phyloP scores from a whole-genome alignment of 2,888 invertebrate species.

The Piscicola geometra region DNA sequence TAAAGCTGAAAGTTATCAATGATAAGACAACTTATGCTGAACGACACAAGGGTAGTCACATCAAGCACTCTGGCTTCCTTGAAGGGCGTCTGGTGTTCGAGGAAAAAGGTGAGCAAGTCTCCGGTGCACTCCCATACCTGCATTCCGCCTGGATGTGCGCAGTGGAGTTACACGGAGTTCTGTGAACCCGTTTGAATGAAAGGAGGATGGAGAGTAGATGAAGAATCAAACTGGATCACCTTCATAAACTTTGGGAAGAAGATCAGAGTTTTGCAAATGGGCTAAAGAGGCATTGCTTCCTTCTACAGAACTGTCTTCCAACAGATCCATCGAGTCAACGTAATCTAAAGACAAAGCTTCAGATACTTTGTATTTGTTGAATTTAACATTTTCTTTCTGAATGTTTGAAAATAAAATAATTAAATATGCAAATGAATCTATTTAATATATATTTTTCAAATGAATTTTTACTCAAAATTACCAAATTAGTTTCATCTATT shows the following conservation, averaged over 20 bases:
- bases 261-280: background rate
- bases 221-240: too few relatives aligned
- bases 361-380: background rate
- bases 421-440: background rate
- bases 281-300: background rate
- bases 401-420: too few relatives aligned
- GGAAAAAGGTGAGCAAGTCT: constrained; percentile 11
- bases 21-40: too few relatives aligned
- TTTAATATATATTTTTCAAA: background rate
- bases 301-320: background rate
- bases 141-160: constrained; percentile 23
- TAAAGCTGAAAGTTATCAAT: too few relatives aligned
- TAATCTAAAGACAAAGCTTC: background rate
- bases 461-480: background rate
- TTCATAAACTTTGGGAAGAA: background rate
- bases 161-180: too few relatives aligned
- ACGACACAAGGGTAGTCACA: background rate
- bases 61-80: constrained; percentile 13
- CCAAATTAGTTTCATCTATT: background rate
- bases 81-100: constrained; percentile 4
- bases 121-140: constrained; percentile 24
- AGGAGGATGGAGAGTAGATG: too few relatives aligned
- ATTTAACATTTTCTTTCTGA: background rate
- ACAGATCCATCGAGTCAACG: background rate
- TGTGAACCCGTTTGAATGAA: too few relatives aligned